Percentiles rank a stretch among this genome's conserved stretches.
phyloP scores from a whole-genome alignment of 1,140 invertebrate genomes.

The Anthonomus grandis region DNA sequence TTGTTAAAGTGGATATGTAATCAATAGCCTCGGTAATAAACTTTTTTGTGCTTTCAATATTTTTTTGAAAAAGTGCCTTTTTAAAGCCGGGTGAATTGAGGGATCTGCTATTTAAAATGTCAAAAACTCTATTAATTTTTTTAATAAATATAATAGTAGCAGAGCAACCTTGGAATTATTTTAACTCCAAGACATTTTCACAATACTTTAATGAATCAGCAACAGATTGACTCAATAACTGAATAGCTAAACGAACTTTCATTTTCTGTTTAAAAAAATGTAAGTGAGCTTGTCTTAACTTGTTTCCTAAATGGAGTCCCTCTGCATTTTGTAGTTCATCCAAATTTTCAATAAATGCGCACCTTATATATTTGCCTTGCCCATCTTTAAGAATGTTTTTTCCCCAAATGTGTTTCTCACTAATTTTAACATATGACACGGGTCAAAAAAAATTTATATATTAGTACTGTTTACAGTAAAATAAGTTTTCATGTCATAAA shows the following conservation, averaged over 20 bases:
- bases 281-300: neutral
- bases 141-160: neutral
- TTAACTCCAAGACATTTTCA: neutral
- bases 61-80: neutral
- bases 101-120: neutral
- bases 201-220: neutral
- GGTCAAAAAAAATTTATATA: slow-evolving; percentile 2
- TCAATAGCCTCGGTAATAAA: neutral
- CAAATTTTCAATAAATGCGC: too few species aligned
- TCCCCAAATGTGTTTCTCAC: slow-evolving; percentile 12
- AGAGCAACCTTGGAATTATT: neutral
- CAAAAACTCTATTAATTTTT: neutral
- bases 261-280: neutral
- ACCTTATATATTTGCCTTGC: too few species aligned
- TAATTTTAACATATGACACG: slow-evolving; percentile 13
- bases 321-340: neutral
- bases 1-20: neutral
- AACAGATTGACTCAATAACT: neutral
- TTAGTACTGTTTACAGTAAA: slow-evolving; percentile 1
- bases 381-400: too few species aligned
- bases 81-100: neutral
- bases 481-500: slow-evolving; percentile 1
- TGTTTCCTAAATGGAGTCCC: neutral
- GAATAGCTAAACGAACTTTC: too few species aligned
- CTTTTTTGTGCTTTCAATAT: neutral